phyloP scores from a whole-genome alignment of 1,140 invertebrate species.

The Acromyrmex charruanus region DNA sequence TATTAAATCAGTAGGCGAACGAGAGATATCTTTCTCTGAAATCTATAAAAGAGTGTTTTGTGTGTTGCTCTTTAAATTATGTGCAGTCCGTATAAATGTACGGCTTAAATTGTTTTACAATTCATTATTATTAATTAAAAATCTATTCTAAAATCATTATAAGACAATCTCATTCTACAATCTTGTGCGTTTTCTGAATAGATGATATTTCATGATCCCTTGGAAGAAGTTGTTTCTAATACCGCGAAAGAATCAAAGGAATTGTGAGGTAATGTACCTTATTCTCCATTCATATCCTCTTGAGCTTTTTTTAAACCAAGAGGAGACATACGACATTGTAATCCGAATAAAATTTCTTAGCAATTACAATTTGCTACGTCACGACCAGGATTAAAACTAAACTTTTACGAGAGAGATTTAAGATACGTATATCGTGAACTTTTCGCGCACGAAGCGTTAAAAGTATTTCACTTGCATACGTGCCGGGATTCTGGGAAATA shows the following conservation, averaged over 20 bases:
- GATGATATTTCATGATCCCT: conserved; percentile 1
- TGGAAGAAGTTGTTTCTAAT: conserved; percentile 51
- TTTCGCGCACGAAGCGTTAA: background rate
- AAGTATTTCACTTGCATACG: conserved; percentile 41
- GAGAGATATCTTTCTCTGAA: background rate
- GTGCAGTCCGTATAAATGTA: background rate
- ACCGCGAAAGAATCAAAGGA: conserved; percentile 45
- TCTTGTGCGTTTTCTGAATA: conserved; percentile 49
- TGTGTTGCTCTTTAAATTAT: background rate
- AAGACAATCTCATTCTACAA: conserved; percentile 17
- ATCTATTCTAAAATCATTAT: conserved; percentile 9
- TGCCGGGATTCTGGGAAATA: conserved; percentile 77
- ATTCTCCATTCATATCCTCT: background rate
- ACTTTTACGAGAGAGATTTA: conserved; percentile 25
- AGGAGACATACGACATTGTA: background rate
- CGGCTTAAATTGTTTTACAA: background rate
- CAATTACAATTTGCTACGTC: conserved; percentile 32
- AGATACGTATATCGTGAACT: conserved; percentile 15
- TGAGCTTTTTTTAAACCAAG: background rate
- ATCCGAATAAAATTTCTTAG: conserved; percentile 33
- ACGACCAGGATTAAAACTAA: conserved; percentile 32
- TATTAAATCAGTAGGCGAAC: background rate
- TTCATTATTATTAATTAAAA: background rate
- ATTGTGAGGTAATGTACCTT: conserved; percentile 8
- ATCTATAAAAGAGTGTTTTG: background rate